Base-by-base conservation (phyloP, 2,113 vertebrate species). In the Osmerus mordax region DNA sequence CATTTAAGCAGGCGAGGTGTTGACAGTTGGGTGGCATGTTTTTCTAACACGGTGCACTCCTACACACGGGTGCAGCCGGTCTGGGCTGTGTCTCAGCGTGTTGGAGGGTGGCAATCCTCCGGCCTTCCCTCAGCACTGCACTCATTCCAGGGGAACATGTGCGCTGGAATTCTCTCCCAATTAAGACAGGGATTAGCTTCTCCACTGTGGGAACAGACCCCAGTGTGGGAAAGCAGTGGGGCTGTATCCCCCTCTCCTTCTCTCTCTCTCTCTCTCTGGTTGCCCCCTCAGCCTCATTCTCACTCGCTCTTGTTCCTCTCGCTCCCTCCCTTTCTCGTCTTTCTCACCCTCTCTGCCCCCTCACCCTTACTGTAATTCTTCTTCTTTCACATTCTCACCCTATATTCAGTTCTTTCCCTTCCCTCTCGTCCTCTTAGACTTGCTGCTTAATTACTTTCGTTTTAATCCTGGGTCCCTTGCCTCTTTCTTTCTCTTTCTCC, bases 171-270 rank as follows among this genome's bases (percentile, higher is more conserved):
- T 91, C 88, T 87, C 86, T 88, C 87, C 91, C 89, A 93, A 92
- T 92, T 92, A 92, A 90, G 91, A 91, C 90, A 88, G 89, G 91
- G 91, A 92, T 93, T 92, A 92, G 82, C 84, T 65, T 78, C 87
- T 83, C 84, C 83, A 87, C 85, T 92, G 90, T 93, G 91, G 89
- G 91, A 93, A 91, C 87, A 63, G 74, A 75, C 77, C 58, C 5
- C 87, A 92, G 90, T 92, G 92, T 92, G 92, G 90, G 91, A 92
- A 92, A 86, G 83, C 29, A 18, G 62, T 32, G 15, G 83, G 67
- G 70, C 82, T 75, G 74, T 71, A 73, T 76, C 75, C 78, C 68
- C 81, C 82, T 78, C 86, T 81, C 86, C 83, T 16, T n/a, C 41
- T 19, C 19, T 62, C 51, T 63, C 67, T 70, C 51, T 16, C 13